Evolutionary conservation across 2,797 vertebrate species (phyloP), one percentile per base, ranked within the genome.

Genomic region (Melanogrammus aeglefinus): DNA sequence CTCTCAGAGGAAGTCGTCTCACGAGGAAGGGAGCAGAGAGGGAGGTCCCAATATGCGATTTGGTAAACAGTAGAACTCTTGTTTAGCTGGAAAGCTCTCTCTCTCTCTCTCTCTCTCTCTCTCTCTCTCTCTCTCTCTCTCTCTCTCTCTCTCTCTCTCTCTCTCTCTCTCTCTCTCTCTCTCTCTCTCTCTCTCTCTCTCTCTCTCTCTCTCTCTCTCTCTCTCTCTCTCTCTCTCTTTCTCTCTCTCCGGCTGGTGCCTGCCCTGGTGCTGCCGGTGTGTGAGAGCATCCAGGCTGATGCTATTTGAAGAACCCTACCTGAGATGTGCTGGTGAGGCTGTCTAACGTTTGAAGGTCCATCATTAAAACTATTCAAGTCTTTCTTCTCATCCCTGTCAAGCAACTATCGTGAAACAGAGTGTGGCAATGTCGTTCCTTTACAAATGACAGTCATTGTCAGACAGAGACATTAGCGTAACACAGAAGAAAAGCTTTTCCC

Each of bases 371-470:
- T 85, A 88, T 84, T 93, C 88, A 91, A 91, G 92, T 91, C 89
- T 92, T 92, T 87, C 87, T 84, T 90, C 90, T 92, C 88, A 84
- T 90, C 85, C 80, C 88, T 91, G 92, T 93, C 91, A 90, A 91
- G 90, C 89, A 82, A 86, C 88, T 88, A 84, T 89, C 9, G 24
- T 86, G 88, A 87, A 93, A 90, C 88, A 88, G 82, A 90, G 89
- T 83, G 84, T 79, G 79, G 81, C 90, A 86, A 93, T 85, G 88
- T 86, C 88, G 91, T 90, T 91, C 88, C 89, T 89, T 93, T 90
- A 89, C 93, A 92, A 94, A 93, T 92, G 94, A 94, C 93, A 93
- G 90, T 93, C 84, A 91, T 92, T 94, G 92, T 93, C 94, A 90
- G 89, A 90, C 87, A 89, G 89, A 84, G 86, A 38, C 90, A 92